Evolutionary conservation across 2,888 invertebrate species (phyloP).

Genomic region (Polietes domitor): DNA sequence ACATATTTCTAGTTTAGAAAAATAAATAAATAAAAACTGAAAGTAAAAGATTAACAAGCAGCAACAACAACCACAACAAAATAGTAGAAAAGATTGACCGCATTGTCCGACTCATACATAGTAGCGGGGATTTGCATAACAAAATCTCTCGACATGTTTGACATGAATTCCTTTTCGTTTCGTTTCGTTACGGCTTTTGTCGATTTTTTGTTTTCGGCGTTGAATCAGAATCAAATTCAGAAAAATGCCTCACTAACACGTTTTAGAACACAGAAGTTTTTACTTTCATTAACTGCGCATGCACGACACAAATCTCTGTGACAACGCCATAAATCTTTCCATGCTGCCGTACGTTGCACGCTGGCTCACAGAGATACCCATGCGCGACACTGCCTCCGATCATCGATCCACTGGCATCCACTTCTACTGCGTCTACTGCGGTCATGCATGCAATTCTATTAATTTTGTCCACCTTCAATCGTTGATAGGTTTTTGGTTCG

Average conservation of each 20-base stretch:
- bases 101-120: constrained; percentile 12
- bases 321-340: constrained; percentile 47
- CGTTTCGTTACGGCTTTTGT: constrained; percentile 12
- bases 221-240: constrained; percentile 36
- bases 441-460: constrained; percentile 43
- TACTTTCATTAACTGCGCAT: constrained; percentile 49
- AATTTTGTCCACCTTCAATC: constrained; percentile 44
- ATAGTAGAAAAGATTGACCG: constrained; percentile 9
- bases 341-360: not conserved
- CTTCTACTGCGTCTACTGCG: not conserved
- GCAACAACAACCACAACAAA: not conserved
- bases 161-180: constrained; percentile 42
- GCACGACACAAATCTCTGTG: constrained; percentile 48
- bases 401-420: not conserved
- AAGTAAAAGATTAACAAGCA: constrained; percentile 22
- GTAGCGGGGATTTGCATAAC: constrained; percentile 24
- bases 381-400: not conserved
- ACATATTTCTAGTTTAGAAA: not conserved
- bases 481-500: constrained; percentile 22
- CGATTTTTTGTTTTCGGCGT: not conserved
- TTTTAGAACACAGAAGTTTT: constrained; percentile 41
- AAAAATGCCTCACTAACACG: constrained; percentile 42
- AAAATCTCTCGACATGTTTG: constrained; percentile 34
- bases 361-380: not conserved
- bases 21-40: not conserved